Base-by-base conservation (phyloP, 2,888 invertebrate species). In the Merodon equestris region DNA sequence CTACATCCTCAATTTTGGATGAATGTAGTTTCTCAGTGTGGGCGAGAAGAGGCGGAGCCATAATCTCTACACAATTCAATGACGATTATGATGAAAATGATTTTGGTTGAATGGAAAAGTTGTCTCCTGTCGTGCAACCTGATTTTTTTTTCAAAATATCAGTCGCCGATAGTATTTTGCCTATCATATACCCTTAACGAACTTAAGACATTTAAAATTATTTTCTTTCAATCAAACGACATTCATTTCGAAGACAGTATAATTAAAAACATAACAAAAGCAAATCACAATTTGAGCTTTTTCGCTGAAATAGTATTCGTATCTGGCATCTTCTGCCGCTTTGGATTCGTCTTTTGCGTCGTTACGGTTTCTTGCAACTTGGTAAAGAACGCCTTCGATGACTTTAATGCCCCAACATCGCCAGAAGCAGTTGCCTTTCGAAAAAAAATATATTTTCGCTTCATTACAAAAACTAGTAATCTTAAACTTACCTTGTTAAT, bases 361-460 rank as follows among this genome's bases (percentile, higher is more conserved):
- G 90, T 88, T 0, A 92, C 92, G 85, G 95, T 92, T 84, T 97
- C 95, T 87, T 97, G 95, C 5, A 97, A 89, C 86, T 95, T 93
- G 56, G 92, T 92, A 90, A 97, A 97, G 91, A 97, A 97, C 0
- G 94, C 92, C 83, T 93, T 94, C 0, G 95, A 95, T 0, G 95
- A 94, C 86, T 93, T 94, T 10, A 93, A 85, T 40, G 90, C 86
- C 82, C 91, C 91, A 36, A 89, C 87, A 75, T 90, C 90, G 40
- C 84, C 84, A 63, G 84, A 86, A 18, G 85, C 85, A 12, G 90
- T 87, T 87, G 91, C 88, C 89, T 90, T n/a, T n/a, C n/a, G n/a
- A 82, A 75, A 87, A 85, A 81, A 82, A 82, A 82, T 45, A 85
- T 36, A 85, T 64, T 27, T 7, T 27, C 2, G 7, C 3, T 7